These are phyloP conservation scores for Drosophila meridiana DNA, from an alignment of 2,888 invertebrate species.

Conservation along the genomic window DNA sequence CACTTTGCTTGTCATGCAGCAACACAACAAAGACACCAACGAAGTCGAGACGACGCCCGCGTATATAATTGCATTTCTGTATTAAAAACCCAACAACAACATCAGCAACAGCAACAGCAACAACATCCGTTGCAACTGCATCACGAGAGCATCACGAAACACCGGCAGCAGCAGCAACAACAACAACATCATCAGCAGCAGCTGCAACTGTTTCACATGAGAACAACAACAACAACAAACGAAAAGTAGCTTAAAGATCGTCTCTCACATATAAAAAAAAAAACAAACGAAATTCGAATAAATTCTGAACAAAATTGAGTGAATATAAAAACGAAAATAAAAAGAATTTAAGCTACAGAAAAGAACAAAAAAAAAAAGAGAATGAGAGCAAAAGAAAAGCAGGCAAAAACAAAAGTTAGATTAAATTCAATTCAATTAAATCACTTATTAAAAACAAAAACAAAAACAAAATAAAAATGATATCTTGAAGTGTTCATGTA, in stretches of 20 bases:
- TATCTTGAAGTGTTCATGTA: slow-evolving; percentile 81
- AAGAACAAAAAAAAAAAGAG: slow-evolving; percentile 8
- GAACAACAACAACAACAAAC: neutral
- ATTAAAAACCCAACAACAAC: slow-evolving; percentile 50
- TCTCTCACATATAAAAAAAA: slow-evolving; percentile 18
- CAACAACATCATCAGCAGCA: slow-evolving; percentile 44
- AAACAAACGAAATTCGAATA: slow-evolving; percentile 8
- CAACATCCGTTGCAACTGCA: neutral
- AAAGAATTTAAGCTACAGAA: slow-evolving; percentile 13
- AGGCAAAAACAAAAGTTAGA: slow-evolving; percentile 62
- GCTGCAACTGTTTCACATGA: slow-evolving; percentile 39
- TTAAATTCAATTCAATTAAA: slow-evolving; percentile 77
- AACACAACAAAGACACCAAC: slow-evolving; percentile 69
- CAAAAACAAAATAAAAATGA: slow-evolving; percentile 50
- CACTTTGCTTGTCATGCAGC: slow-evolving; percentile 80
- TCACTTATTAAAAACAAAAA: slow-evolving; percentile 61
- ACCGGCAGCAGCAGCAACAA: slow-evolving; percentile 41
- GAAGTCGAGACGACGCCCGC: slow-evolving; percentile 76
- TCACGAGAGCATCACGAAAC: slow-evolving; percentile 39
- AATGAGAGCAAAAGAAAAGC: slow-evolving; percentile 19
- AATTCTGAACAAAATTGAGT: slow-evolving; percentile 24
- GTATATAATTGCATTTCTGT: slow-evolving; percentile 79
- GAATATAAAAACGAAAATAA: slow-evolving; percentile 13
- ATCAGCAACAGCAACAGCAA: slow-evolving; percentile 10
- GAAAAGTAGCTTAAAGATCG: slow-evolving; percentile 18